Evolutionary conservation across 2,113 vertebrate genomes (phyloP).

Genomic region (Acrocephalus arundinaceus): DNA sequence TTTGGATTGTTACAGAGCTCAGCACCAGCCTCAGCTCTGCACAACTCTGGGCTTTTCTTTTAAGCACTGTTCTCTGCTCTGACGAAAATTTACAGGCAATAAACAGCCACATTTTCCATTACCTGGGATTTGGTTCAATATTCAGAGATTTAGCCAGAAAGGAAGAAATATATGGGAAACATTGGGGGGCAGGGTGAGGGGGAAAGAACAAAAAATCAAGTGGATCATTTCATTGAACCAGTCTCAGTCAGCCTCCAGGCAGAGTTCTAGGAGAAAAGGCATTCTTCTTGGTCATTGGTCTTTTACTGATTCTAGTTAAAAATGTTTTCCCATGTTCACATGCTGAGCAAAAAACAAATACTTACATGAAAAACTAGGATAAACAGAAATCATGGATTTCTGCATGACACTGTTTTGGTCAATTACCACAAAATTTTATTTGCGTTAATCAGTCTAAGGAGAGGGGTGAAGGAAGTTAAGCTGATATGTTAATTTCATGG

Average conservation of each 20-base stretch:
- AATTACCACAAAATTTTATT: slow-evolving; percentile 19
- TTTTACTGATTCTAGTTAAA: background rate
- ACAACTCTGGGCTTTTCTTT: background rate
- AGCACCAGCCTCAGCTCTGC: background rate
- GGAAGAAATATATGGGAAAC: background rate
- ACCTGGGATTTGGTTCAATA: background rate
- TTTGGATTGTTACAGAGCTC: background rate
- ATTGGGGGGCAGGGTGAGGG: rapidly evolving
- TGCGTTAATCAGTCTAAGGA: background rate
- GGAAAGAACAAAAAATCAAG: background rate
- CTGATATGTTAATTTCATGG: background rate
- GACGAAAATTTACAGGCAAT: background rate
- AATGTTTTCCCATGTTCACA: background rate
- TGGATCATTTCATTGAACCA: background rate
- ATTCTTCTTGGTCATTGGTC: background rate
- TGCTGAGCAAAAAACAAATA: background rate
- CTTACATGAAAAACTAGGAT: background rate
- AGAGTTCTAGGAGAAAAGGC: background rate
- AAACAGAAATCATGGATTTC: background rate
- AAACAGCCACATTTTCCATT: background rate
- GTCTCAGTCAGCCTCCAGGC: background rate
- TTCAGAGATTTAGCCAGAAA: background rate
- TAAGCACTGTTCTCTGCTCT: background rate
- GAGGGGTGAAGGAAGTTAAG: background rate
- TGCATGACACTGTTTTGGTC: background rate